Evolutionary conservation across 2,113 vertebrate species (phyloP).

Genomic region (Pseudolaguvia tuberculata): DNA sequence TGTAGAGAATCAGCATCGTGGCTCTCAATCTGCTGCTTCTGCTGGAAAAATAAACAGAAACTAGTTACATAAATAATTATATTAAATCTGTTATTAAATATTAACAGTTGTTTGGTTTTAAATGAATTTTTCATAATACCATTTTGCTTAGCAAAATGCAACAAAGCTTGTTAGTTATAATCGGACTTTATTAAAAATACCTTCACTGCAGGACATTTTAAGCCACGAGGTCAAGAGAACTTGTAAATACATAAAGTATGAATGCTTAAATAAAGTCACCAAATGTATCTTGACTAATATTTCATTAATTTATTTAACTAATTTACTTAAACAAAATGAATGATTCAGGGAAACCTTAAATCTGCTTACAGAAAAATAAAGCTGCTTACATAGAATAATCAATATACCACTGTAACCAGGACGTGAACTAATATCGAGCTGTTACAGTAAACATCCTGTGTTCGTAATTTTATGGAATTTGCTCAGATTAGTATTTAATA

Average conservation of each 20-base stretch:
- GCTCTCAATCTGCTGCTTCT: constrained; percentile 6
- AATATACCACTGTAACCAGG: no score
- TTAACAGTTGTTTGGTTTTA: background rate
- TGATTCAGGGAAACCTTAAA: no score
- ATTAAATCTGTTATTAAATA: no score
- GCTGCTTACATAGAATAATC: no score
- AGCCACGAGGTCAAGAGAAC: constrained; percentile 33
- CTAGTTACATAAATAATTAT: background rate
- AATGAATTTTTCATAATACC: no score
- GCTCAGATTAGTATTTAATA: background rate
- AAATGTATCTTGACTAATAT: background rate
- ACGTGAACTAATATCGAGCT: background rate
- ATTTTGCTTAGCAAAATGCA: constrained; percentile 8
- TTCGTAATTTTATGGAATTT: background rate
- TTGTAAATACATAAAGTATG: background rate
- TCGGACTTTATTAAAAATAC: constrained; percentile 49
- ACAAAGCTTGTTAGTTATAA: constrained; percentile 40
- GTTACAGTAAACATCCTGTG: no score
- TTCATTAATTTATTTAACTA: no score
- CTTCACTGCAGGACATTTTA: constrained; percentile 48
- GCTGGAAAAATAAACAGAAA: constrained; percentile 8
- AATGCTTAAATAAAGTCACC: background rate
- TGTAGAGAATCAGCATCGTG: constrained; percentile 17
- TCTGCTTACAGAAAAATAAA: no score
- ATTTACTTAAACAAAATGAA: no score